Evolutionary conservation across 2,888 invertebrate species (phyloP).

Genomic region (Zaprionus lineosus): DNA sequence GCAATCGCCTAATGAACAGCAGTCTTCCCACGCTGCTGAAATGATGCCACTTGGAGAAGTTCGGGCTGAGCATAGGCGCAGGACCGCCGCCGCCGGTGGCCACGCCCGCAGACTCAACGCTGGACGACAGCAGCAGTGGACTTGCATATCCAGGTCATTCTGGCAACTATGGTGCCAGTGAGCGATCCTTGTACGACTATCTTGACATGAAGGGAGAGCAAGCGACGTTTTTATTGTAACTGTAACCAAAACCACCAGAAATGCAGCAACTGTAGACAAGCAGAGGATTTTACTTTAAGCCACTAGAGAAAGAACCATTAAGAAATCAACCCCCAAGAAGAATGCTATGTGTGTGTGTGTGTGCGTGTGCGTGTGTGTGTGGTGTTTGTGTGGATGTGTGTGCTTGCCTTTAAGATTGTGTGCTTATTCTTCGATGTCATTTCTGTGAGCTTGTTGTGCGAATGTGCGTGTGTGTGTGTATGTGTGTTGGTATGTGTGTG

Average conservation of each 20-base stretch:
- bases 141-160: constrained; percentile 39
- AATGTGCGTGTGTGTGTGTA: not conserved
- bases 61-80: constrained; percentile 69
- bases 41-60: constrained; percentile 80
- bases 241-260: constrained; percentile 71
- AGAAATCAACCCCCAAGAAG: constrained; percentile 26
- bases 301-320: constrained; percentile 37
- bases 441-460: no score
- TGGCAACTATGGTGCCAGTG: constrained; percentile 46
- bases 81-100: constrained; percentile 64
- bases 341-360: constrained; percentile 1
- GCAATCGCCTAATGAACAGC: constrained; percentile 80
- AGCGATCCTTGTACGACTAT: constrained; percentile 66
- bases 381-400: constrained; percentile 1
- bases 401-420: not conserved
- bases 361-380: constrained; percentile 5
- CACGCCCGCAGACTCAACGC: constrained; percentile 53
- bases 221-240: constrained; percentile 72
- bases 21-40: constrained; percentile 79
- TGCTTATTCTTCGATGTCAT: no score
- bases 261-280: constrained; percentile 33
- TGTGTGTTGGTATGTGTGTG: not conserved
- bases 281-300: constrained; percentile 62
- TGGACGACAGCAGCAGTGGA: constrained; percentile 26
- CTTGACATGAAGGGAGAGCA: constrained; percentile 66